Conservation (phyloP, 2,888 invertebrate genomes). For the Oscheius onirici region DNA sequence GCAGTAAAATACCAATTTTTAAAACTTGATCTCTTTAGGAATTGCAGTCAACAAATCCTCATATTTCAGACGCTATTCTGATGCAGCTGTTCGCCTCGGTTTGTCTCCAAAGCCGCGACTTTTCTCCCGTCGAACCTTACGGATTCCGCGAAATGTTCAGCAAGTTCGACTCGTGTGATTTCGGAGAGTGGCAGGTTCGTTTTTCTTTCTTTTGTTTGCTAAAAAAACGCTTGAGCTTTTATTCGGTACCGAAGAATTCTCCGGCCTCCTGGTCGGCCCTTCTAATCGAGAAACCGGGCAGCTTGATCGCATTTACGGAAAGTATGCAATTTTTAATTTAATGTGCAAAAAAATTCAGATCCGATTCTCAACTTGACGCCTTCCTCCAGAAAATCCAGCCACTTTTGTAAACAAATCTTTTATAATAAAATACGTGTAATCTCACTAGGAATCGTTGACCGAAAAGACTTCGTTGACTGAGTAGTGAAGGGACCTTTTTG, state of each 20-base stretch:
- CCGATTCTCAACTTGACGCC: not conserved
- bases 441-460: not conserved
- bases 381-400: not conserved
- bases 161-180: slow-evolving; percentile 13
- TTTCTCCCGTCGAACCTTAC: not conserved
- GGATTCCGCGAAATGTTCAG: not conserved
- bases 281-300: not conserved
- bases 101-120: not conserved
- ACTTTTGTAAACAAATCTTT: not conserved
- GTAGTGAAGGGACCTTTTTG: not conserved
- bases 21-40: no score
- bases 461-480: not conserved
- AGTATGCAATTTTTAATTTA: not conserved
- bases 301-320: not conserved
- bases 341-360: not conserved
- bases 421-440: slow-evolving; percentile 5
- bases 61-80: not conserved
- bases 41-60: no score
- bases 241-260: slow-evolving; percentile 2
- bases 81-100: not conserved
- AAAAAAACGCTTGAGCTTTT: not conserved
- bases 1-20: no score
- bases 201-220: not conserved
- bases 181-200: slow-evolving; percentile 20
- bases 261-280: not conserved